Evolutionary conservation across 2,888 invertebrate species (phyloP).

Genomic region (Agonopterix subpropinquella): DNA sequence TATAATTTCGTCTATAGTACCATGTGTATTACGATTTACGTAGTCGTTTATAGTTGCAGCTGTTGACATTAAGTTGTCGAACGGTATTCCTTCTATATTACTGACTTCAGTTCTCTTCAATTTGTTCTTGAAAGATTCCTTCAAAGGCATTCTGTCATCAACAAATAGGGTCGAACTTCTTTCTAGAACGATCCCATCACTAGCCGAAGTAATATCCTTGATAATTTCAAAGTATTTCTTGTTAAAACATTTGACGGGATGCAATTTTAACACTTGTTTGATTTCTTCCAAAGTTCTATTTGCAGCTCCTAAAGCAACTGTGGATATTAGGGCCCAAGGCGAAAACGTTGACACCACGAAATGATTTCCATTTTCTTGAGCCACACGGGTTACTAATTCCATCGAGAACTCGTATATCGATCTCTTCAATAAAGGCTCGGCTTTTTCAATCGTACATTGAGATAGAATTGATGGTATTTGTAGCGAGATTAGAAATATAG

Average conservation of each 20-base stretch:
- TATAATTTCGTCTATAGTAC: constrained; percentile 47
- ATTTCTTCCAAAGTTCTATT: constrained; percentile 41
- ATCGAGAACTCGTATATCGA: constrained; percentile 33
- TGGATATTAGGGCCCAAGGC: constrained; percentile 48
- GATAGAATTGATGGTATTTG: constrained; percentile 17
- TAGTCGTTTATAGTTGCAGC: constrained; percentile 43
- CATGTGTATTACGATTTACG: constrained; percentile 41
- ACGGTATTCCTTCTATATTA: constrained; percentile 31
- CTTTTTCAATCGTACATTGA: constrained; percentile 22
- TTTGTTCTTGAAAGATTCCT: constrained; percentile 25
- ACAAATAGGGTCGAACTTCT: constrained; percentile 43
- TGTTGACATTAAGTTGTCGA: constrained; percentile 28
- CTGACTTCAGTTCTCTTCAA: constrained; percentile 29
- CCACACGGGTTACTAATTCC: constrained; percentile 32
- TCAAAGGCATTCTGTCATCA: constrained; percentile 31
- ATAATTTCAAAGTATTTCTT: constrained; percentile 40
- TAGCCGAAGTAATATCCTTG: constrained; percentile 21
- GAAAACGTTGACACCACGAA: constrained; percentile 52
- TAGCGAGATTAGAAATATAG: constrained; percentile 28
- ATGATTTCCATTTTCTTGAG: constrained; percentile 48
- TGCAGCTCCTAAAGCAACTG: constrained; percentile 43
- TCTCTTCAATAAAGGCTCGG: constrained; percentile 18
- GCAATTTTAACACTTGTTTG: constrained; percentile 32
- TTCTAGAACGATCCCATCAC: constrained; percentile 31
- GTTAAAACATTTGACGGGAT: constrained; percentile 47